phyloP scores from a whole-genome alignment of 2,888 invertebrate species.

The Craniophora ligustri region DNA sequence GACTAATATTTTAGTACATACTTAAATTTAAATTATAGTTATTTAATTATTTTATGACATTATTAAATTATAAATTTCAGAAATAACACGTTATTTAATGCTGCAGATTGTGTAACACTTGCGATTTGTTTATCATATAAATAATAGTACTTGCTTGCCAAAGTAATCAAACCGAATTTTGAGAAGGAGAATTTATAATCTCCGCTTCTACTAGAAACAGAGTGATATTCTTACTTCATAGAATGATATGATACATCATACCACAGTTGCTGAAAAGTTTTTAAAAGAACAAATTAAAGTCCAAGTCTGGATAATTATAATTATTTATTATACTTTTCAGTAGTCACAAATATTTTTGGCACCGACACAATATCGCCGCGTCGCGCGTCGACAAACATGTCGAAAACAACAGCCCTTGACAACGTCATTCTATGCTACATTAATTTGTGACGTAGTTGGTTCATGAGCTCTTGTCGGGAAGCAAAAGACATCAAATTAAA shows the following conservation, averaged over 20 bases:
- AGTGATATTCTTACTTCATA: too few relatives aligned
- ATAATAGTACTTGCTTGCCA: not conserved
- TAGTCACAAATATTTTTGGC: slow-evolving; percentile 34
- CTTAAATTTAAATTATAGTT: slow-evolving; percentile 15
- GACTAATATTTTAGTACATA: not conserved
- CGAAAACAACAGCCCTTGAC: slow-evolving; percentile 24
- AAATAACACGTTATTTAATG: not conserved
- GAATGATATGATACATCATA: too few relatives aligned
- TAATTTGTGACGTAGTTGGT: slow-evolving; percentile 10
- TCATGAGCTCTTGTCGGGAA: not conserved
- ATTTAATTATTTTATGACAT: not conserved
- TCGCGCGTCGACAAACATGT: slow-evolving; percentile 11
- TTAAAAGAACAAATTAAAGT: too few relatives aligned
- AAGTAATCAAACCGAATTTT: not conserved
- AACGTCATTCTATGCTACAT: slow-evolving; percentile 26
- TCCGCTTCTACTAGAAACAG: too few relatives aligned
- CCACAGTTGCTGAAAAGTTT: too few relatives aligned
- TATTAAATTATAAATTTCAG: not conserved
- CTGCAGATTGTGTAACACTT: not conserved
- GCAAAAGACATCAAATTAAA: not conserved
- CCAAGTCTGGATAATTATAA: slow-evolving; percentile 22
- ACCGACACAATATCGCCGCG: slow-evolving; percentile 29
- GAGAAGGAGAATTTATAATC: not conserved
- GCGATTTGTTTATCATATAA: not conserved
- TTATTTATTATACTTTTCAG: slow-evolving; percentile 31